These are phyloP conservation scores for Strigamia maritima DNA, from an alignment of 2,888 invertebrate species.

Conservation along the genomic window DNA sequence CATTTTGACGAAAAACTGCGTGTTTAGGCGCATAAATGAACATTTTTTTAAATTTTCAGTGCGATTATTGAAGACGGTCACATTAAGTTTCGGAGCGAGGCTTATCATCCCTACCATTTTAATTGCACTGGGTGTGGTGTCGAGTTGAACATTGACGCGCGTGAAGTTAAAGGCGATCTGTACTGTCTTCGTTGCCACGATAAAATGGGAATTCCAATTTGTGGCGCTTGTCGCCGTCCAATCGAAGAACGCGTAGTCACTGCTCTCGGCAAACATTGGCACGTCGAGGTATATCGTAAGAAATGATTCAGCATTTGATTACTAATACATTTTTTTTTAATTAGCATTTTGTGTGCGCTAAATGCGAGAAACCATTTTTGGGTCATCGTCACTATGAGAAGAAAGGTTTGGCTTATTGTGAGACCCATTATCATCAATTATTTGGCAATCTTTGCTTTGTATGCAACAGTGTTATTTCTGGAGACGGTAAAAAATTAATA, in stretches of 20 bases:
- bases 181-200: constrained; percentile 98
- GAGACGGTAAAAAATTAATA: constrained; percentile 74
- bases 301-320: constrained; percentile 9
- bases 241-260: constrained; percentile 99
- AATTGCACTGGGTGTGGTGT: constrained; percentile 76
- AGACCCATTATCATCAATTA: constrained; percentile 95
- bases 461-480: constrained; percentile 96
- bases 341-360: constrained; percentile 98
- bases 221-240: constrained; percentile 96
- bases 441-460: constrained; percentile 98
- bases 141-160: constrained; percentile 91
- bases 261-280: constrained; percentile 97
- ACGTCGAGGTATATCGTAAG: constrained; percentile 71
- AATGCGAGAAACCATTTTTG: constrained; percentile 98
- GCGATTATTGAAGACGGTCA: constrained; percentile 89
- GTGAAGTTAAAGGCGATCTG: constrained; percentile 92
- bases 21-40: not conserved
- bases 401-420: constrained; percentile 97
- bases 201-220: constrained; percentile 99
- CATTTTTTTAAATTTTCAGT: constrained; percentile 54
- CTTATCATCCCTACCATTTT: constrained; percentile 99
- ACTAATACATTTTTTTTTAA: constrained; percentile 47
- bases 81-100: constrained; percentile 87
- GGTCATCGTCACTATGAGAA: constrained; percentile 99
- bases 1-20: not conserved